phyloP scores from a whole-genome alignment of 2,888 invertebrate species.

The Sarcophaga subvicina region DNA sequence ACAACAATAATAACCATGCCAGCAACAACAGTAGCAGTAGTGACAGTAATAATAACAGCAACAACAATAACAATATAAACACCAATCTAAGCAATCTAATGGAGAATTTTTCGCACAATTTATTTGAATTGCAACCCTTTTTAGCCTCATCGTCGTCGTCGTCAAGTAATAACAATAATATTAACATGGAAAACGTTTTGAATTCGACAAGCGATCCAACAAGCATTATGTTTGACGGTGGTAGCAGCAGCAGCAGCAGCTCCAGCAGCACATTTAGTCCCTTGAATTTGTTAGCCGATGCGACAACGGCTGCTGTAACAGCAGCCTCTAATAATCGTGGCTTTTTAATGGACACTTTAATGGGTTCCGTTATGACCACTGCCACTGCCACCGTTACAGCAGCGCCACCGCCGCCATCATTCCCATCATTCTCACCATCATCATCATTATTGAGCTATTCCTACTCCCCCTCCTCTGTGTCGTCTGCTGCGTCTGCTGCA shows the following conservation, averaged over 20 bases:
- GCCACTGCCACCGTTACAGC: constrained; percentile 76
- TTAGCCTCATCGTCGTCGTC: constrained; percentile 14
- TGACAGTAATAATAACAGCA: constrained; percentile 13
- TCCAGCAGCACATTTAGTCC: constrained; percentile 38
- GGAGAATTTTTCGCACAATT: constrained; percentile 61
- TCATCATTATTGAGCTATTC: constrained; percentile 21
- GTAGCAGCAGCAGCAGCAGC: neutral
- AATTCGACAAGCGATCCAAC: constrained; percentile 36
- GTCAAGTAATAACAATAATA: constrained; percentile 13
- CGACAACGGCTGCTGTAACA: constrained; percentile 51
- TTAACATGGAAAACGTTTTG: constrained; percentile 47
- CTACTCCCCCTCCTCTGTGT: constrained; percentile 56
- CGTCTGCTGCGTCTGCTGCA: constrained; percentile 74
- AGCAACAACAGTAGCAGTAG: constrained; percentile 23
- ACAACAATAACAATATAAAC: constrained; percentile 22
- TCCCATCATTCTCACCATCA: constrained; percentile 31
- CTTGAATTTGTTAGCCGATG: constrained; percentile 50
- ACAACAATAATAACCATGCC: constrained; percentile 12
- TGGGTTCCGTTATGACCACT: constrained; percentile 77
- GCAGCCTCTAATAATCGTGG: constrained; percentile 60
- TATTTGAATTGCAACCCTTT: constrained; percentile 58
- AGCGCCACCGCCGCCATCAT: neutral
- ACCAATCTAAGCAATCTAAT: constrained; percentile 46
- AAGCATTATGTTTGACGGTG: constrained; percentile 44
- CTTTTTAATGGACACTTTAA: constrained; percentile 70